Conservation (phyloP, 1,140 invertebrate species). For the Plectus sambesii region DNA sequence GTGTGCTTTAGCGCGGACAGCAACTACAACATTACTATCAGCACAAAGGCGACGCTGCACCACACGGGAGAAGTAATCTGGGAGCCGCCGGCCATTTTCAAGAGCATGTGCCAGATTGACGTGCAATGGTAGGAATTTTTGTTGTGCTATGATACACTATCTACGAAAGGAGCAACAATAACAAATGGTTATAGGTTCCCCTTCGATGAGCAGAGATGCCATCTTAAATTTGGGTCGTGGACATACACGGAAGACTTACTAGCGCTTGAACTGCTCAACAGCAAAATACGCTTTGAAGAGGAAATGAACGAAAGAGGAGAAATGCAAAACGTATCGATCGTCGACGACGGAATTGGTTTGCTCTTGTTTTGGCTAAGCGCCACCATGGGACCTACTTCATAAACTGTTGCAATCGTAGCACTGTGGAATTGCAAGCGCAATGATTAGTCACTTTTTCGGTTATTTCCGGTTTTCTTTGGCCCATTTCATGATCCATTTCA, state of each 20-base stretch:
- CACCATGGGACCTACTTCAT: no score
- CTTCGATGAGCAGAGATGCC: slow-evolving; percentile 80
- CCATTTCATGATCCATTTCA: no score
- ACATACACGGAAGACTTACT: slow-evolving; percentile 63
- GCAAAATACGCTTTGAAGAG: slow-evolving; percentile 22
- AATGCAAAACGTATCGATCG: slow-evolving; percentile 35
- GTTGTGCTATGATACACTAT: neutral
- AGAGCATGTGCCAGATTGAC: slow-evolving; percentile 85
- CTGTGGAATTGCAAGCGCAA: neutral
- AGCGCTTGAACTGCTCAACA: slow-evolving; percentile 36
- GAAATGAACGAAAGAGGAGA: slow-evolving; percentile 36
- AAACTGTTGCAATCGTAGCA: no score
- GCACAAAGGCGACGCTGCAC: slow-evolving; percentile 52
- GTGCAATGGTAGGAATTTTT: slow-evolving; percentile 58
- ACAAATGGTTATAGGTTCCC: slow-evolving; percentile 50
- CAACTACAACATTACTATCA: slow-evolving; percentile 52
- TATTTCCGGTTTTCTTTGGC: no score
- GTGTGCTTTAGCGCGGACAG: slow-evolving; percentile 51
- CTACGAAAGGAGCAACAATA: no score
- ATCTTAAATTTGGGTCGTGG: slow-evolving; percentile 91
- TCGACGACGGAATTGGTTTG: slow-evolving; percentile 41
- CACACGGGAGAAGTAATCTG: slow-evolving; percentile 83
- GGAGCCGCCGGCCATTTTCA: slow-evolving; percentile 97
- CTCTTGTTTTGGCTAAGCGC: no score
- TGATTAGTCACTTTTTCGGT: neutral